Evolutionary conservation across 2,113 vertebrate genomes (phyloP).

Genomic region (Vidua chalybeata): DNA sequence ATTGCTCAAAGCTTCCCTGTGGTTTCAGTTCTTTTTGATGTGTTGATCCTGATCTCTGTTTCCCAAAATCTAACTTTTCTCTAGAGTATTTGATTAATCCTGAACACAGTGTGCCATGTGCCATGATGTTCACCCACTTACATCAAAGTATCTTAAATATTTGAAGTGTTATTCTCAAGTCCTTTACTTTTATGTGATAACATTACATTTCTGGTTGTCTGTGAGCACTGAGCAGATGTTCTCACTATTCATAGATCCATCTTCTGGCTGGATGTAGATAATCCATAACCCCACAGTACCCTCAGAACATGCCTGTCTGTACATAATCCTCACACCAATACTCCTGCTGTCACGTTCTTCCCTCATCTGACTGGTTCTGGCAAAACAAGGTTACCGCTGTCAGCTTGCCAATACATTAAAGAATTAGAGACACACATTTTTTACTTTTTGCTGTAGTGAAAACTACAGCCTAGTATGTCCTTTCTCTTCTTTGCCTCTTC

Average conservation of each 20-base stretch:
- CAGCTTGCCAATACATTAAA: neutral
- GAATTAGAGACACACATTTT: neutral
- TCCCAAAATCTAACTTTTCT: neutral
- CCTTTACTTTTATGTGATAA: neutral
- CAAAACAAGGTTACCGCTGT: neutral
- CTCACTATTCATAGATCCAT: neutral
- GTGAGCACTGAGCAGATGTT: neutral
- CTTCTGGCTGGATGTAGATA: neutral
- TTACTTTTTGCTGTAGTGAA: neutral
- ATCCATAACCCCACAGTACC: neutral
- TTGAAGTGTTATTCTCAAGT: neutral
- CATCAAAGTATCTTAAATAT: neutral
- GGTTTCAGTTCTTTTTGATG: neutral
- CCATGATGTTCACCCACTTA: neutral
- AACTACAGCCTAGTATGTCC: neutral
- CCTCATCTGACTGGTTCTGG: neutral
- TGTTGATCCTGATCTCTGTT: neutral
- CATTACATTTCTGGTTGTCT: neutral
- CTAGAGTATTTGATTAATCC: neutral
- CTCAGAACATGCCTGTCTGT: neutral
- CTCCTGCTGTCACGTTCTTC: neutral
- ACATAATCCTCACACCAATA: neutral
- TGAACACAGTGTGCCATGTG: neutral
- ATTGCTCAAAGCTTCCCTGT: neutral
- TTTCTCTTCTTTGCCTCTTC: neutral